Evolutionary conservation across 2,888 invertebrate species (phyloP), one percentile per base, ranked within the genome.

Genomic region (Calliopum simillimum): DNA sequence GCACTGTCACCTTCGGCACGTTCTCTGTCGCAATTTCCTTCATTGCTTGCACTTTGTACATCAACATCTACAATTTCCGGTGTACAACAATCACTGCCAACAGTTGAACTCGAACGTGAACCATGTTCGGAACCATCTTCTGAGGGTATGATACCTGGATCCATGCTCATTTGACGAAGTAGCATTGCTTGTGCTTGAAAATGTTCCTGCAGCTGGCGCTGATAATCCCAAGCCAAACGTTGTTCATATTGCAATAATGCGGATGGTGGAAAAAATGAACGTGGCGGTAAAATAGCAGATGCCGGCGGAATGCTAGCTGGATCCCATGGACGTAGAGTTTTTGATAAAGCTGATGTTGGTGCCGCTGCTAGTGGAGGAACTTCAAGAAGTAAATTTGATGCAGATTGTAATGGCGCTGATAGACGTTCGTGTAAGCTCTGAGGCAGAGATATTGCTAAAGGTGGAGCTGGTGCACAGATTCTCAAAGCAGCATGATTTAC

Each of bases 91-190:
- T 92, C 92, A 76, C 92, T 92, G 2, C 91, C 92, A 1, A 71
- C 70, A 3, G 91, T 92, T 67, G 93, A 92, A 70, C 92, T 92
- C n/a, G 84, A 83, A 73, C 92, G 87, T 4, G 86, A 85, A 72
- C 92, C 86, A 74, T 92, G 87, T 80, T 93, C 93, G 72, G 92
- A 92, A 56, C 91, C 92, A 68, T 92, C 92, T 82, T 93, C 92
- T 3, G 86, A 86, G 25, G 83, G 81, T 72, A 85, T 85, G 44
- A 85, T 80, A 79, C 79, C 16, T 73, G 86, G 85, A 72, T 86
- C 86, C 79, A 86, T 81, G 71, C 80, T 84, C 84, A 86, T 86
- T 70, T 86, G 90, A 6, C 88, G 86, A 81, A 89, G 81, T 33
- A 89, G 87, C 73, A 86, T 87, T 25, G 89, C 85, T 76, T 90